Evolutionary conservation across 1,140 invertebrate genomes (phyloP).

Genomic region (Anthonomus grandis): DNA sequence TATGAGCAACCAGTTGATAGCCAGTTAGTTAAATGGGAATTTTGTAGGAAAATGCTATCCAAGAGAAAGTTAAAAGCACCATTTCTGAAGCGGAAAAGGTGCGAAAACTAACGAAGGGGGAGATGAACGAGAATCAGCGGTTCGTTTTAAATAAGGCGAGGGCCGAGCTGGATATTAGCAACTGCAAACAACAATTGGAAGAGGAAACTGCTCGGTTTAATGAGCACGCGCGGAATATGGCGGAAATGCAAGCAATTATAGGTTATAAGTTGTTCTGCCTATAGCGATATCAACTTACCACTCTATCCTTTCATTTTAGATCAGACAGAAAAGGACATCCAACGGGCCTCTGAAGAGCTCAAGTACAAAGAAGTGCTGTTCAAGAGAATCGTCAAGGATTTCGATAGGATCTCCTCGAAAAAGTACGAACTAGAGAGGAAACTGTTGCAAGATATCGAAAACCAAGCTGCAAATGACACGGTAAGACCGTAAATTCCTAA

Average conservation of each 20-base stretch:
- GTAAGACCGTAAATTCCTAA: no score
- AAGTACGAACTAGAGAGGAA: constrained; percentile 60
- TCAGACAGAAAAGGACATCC: constrained; percentile 58
- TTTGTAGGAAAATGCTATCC: constrained; percentile 14
- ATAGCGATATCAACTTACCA: background rate
- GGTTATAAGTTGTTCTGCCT: constrained; percentile 10
- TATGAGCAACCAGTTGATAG: constrained; percentile 16
- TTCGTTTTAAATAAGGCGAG: constrained; percentile 59
- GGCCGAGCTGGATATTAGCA: constrained; percentile 54
- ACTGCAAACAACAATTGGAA: constrained; percentile 28
- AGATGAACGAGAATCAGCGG: constrained; percentile 64
- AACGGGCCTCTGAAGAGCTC: constrained; percentile 38
- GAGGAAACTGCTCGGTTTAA: constrained; percentile 31
- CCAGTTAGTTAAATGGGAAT: background rate
- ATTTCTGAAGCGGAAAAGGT: constrained; percentile 50
- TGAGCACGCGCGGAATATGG: constrained; percentile 24
- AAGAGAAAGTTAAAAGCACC: constrained; percentile 32
- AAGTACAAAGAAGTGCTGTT: constrained; percentile 40
- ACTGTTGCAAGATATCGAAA: constrained; percentile 62
- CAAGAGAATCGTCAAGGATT: constrained; percentile 51
- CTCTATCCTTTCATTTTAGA: constrained; percentile 53
- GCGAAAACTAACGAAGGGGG: constrained; percentile 57
- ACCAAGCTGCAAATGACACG: constrained; percentile 66
- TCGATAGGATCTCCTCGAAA: constrained; percentile 51
- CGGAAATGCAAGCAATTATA: constrained; percentile 27